phyloP scores from a whole-genome alignment of 2,113 vertebrate genomes.

The Prolemur simus region DNA sequence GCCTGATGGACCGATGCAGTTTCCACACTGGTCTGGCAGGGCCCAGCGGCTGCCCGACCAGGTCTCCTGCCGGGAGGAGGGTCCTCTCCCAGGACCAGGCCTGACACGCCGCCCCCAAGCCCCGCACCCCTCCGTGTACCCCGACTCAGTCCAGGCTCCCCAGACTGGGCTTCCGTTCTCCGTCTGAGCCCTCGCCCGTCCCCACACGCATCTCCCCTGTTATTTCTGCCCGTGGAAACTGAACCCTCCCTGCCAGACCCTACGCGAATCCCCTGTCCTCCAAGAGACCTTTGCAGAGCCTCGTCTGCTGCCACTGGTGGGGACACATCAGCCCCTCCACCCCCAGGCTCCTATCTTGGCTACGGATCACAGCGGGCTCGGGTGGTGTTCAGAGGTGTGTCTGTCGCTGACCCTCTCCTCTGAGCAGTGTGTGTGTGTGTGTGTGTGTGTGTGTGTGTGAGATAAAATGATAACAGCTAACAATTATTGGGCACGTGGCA shows the following conservation, averaged over 20 bases:
- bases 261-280: neutral
- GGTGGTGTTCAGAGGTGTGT: accelerated
- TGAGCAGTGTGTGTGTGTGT: neutral
- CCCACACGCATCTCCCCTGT: neutral
- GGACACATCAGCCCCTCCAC: neutral
- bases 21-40: slow-evolving; percentile 68
- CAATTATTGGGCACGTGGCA: neutral
- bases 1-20: neutral
- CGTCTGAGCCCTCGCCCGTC: accelerated
- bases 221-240: neutral
- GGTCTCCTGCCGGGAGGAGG: neutral
- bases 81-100: neutral
- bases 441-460: neutral
- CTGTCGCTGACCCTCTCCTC: neutral
- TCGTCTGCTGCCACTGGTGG: neutral
- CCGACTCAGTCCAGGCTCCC: neutral
- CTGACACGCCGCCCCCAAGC: neutral
- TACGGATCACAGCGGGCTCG: accelerated
- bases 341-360: accelerated
- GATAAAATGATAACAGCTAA: neutral
- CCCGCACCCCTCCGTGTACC: neutral
- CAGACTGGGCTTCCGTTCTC: neutral
- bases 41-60: neutral
- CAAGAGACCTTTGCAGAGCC: neutral
- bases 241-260: neutral